Percentiles rank a stretch among this genome's conserved stretches.
phyloP scores from a whole-genome alignment of 2,113 vertebrate genomes.

The Zosterops hypoxanthus region DNA sequence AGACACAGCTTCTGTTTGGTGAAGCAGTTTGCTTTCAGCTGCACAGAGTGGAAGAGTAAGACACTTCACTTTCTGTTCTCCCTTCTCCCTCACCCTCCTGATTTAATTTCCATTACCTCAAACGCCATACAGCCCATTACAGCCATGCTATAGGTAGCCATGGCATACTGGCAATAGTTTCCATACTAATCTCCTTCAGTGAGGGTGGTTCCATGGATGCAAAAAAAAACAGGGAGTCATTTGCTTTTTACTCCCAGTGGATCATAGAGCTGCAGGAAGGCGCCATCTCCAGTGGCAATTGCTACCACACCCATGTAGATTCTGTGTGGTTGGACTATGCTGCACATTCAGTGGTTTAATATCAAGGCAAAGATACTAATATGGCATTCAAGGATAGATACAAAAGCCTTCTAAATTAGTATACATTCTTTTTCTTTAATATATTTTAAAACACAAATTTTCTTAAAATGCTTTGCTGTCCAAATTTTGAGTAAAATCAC shows the following conservation, averaged over 20 bases:
- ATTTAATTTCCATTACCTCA: neutral
- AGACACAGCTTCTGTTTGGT: neutral
- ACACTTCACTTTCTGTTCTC: neutral
- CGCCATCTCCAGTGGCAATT: neutral
- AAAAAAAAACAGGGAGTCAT: neutral
- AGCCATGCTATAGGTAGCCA: neutral
- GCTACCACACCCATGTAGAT: fast-evolving
- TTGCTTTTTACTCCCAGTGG: neutral
- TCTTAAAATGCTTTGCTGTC: neutral
- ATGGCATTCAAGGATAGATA: neutral
- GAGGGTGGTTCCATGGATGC: too few species aligned
- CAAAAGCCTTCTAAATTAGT: neutral
- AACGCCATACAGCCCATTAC: fast-evolving
- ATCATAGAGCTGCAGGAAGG: neutral
- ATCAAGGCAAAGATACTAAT: neutral
- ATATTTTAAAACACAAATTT: neutral
- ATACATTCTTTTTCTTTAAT: neutral
- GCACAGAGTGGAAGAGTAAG: neutral
- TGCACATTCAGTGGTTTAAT: neutral
- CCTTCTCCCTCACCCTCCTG: neutral
- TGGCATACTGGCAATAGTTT: neutral
- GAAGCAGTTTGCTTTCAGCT: neutral
- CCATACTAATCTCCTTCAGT: fast-evolving
- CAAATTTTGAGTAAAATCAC: neutral
- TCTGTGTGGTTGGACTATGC: fast-evolving